Base-by-base conservation (phyloP, 2,888 invertebrate genomes). In the Athripsodes cinereus region DNA sequence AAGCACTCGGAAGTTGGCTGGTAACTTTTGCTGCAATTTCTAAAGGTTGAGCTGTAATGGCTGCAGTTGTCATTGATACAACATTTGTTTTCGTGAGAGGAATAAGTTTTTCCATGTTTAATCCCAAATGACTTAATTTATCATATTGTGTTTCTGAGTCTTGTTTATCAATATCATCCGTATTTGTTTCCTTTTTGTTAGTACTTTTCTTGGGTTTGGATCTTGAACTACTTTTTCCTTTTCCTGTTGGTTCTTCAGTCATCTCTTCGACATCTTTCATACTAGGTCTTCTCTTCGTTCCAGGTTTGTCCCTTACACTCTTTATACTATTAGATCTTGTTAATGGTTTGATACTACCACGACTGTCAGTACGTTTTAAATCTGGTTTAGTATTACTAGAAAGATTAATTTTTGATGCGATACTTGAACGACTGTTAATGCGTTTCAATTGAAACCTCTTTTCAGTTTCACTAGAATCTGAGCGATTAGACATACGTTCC, bases 61-160 rank as follows among this genome's bases (percentile, higher is more conserved):
- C 80, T 19, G 81, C 81, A 3, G 80, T 81, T 13, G 81, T 81
- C 81, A 81, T 81, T 18, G 81, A 81, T 46, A 81, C 74, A 20
- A 81, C 72, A 62, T 71, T 79, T 66, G 76, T 76, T 67, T 78
- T 79, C 0, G 78, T 78, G 54, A 79, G 65, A 54, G 78, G 73
- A 6, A 79, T 73, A 16, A 79, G 66, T 58, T 76, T 76, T 20
- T 73, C 74, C 50, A 57, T 47, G 16, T 46, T 73, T 74, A 18
- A 73, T 73, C n/a, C 71, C 70, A 13, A 69, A 66, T 56, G 53
- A 31, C 58, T 61, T 6, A 67, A 16, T 57, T 76, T 77, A 59
- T 79, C 78, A 62, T 74, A 77, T 65, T 79, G 79, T 0, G 79
- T 78, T 66, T 76, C 74, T 60, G 71, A 77, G 60, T 79, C 79